Conservation (phyloP, 2,888 invertebrate species). For the Drosophila formosana region DNA sequence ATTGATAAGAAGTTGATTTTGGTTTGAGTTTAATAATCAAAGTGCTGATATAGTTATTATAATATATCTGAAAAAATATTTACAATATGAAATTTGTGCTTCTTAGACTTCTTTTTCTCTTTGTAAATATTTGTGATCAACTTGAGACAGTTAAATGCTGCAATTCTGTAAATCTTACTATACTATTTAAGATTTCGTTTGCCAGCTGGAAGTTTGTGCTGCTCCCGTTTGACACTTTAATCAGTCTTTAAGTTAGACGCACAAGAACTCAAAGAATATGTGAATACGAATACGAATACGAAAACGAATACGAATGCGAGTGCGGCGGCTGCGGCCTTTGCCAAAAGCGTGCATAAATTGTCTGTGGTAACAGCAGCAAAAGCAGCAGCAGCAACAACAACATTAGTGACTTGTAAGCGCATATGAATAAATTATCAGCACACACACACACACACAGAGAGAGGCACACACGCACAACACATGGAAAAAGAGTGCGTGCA, state of each 20-base stretch:
- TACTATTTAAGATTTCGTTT: neutral
- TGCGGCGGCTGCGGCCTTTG: slow-evolving; percentile 52
- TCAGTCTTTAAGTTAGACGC: slow-evolving; percentile 43
- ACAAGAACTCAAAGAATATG: slow-evolving; percentile 42
- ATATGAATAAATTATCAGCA: slow-evolving; percentile 85
- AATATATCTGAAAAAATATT: too few relatives aligned
- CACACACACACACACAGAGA: slow-evolving; percentile 24
- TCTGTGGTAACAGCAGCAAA: slow-evolving; percentile 77
- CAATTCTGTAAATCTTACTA: neutral
- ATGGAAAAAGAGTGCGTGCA: slow-evolving; percentile 66
- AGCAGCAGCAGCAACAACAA: slow-evolving; percentile 50
- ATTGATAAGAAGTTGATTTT: too few relatives aligned
- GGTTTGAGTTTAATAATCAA: too few relatives aligned
- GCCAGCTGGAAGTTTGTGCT: neutral
- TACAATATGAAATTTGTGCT: too few relatives aligned
- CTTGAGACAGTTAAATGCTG: too few relatives aligned
- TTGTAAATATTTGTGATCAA: too few relatives aligned
- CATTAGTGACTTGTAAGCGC: slow-evolving; percentile 84
- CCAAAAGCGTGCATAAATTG: slow-evolving; percentile 84
- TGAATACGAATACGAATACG: slow-evolving; percentile 36
- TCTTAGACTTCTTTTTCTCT: too few relatives aligned
- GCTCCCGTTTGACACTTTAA: slow-evolving; percentile 27
- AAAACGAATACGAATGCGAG: slow-evolving; percentile 22
- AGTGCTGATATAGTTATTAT: too few relatives aligned
- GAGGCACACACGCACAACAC: slow-evolving; percentile 27